Evolutionary conservation across 2,888 invertebrate species (phyloP).

Genomic region (Bedellia somnulentella): DNA sequence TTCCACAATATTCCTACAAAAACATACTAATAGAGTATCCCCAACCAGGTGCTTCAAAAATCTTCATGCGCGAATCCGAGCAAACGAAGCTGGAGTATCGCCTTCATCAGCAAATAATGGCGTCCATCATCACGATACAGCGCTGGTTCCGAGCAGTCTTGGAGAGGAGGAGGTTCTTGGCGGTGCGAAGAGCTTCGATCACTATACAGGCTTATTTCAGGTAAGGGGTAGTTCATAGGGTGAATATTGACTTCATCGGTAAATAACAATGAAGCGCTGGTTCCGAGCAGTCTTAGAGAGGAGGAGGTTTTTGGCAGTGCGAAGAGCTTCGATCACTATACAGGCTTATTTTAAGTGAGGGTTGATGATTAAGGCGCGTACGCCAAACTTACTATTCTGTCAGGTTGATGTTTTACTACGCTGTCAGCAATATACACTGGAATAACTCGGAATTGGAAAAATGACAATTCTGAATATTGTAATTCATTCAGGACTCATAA

Average conservation of each 20-base stretch:
- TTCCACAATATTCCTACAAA: too few relatives aligned
- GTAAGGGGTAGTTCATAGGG: constrained; percentile 24
- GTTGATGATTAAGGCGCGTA: too few relatives aligned
- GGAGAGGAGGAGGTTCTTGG: constrained; percentile 76
- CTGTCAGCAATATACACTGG: too few relatives aligned
- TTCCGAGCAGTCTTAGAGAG: constrained; percentile 80
- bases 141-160: constrained; percentile 85
- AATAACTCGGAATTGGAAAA: too few relatives aligned
- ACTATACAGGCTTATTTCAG: constrained; percentile 68
- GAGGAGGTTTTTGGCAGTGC: constrained; percentile 73
- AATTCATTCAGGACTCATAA: too few relatives aligned
- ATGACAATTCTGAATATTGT: too few relatives aligned
- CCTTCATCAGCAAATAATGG: constrained; percentile 91
- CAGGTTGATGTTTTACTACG: too few relatives aligned
- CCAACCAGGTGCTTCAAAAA: constrained; percentile 79
- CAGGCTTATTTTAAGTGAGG: constrained; percentile 61
- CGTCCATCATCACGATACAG: constrained; percentile 89
- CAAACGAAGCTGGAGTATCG: constrained; percentile 90
- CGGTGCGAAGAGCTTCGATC: constrained; percentile 71
- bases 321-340: constrained; percentile 73
- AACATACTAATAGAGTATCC: too few relatives aligned
- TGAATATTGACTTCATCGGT: constrained; percentile 89
- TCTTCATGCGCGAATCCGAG: constrained; percentile 92
- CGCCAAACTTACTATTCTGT: too few relatives aligned
- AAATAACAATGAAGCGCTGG: constrained; percentile 90